Evolutionary conservation across 30 jellyfish, hydroid and myxozoan genomes (phyloP), one percentile per base, ranked within the genome.

Genomic region (Cassiopea xamachana): DNA sequence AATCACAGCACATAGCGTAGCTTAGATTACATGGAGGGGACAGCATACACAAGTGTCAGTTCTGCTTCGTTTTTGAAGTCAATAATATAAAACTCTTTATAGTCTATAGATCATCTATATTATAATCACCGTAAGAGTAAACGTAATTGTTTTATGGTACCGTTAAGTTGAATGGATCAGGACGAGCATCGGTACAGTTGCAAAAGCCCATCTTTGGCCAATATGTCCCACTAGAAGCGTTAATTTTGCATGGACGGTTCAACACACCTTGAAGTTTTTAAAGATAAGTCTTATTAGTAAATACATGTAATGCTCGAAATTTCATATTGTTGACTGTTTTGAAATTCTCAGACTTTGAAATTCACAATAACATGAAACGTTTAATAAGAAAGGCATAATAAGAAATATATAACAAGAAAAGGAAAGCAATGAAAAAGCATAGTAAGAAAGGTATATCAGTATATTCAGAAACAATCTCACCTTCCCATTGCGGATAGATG

Each of bases 401-500:
- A 27, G 39, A 27, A 6, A 3, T 55, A 55, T 55, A 10, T 6
- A 55, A 55, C 7, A 55, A 55, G 64, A 55, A 55, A 10, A 55
- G 64, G 0, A 55, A 6, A 3, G 10, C 64, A 55, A 6, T 55
- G 0, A 55, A 55, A 55, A 3, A 0, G 12, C 7, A 3, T 55
- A 3, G 0, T 3, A 55, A 55, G 0, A 55, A 6, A 55, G 7
- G 64, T 55, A 55, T 55, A 3, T 55, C 64, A 27, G 39, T 0
- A 27, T 27, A 27, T 27, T 27, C 39, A 27, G 64, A 3, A 55
- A 55, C 7, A 10, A 71, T 2, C 51, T 1, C 72, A 84, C 92
- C 92, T 71, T 55, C 27, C 92, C 92, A 84, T 69, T 70, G 86
- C 19, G 68, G 16, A n/a, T 84, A 8, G 14, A 84, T 69, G 9